Evolutionary conservation across 2,113 vertebrate species (phyloP).

Genomic region (Micronycteris hirsuta): DNA sequence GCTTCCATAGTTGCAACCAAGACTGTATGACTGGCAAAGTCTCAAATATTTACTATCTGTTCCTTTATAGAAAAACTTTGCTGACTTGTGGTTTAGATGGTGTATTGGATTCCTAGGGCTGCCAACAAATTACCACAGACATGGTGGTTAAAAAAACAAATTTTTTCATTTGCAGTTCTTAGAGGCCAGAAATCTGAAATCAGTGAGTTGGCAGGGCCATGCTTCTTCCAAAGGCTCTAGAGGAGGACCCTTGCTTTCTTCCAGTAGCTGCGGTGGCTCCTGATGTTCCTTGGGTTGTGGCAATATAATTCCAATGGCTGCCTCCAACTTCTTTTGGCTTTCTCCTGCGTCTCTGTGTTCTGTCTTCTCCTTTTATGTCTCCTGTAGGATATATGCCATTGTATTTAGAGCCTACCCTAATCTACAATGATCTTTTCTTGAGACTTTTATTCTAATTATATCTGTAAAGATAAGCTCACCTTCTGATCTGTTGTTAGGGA

Average conservation of each 20-base stretch:
- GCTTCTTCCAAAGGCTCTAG: background rate
- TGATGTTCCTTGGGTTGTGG: background rate
- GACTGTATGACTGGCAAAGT: background rate
- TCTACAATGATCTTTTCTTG: background rate
- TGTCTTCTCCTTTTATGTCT: background rate
- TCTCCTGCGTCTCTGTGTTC: background rate
- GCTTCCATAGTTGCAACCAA: background rate
- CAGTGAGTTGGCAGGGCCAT: background rate
- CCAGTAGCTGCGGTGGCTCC: background rate
- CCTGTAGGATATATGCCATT: background rate
- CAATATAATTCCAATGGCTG: background rate
- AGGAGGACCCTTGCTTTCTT: background rate
- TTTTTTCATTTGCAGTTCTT: background rate
- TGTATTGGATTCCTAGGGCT: background rate
- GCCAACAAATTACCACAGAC: background rate
- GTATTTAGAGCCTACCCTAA: background rate
- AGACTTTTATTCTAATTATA: background rate
- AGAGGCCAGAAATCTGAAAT: background rate
- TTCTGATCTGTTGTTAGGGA: background rate
- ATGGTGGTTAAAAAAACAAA: conserved; percentile 14
- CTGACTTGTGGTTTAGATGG: background rate
- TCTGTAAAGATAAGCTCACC: background rate
- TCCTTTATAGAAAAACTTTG: background rate
- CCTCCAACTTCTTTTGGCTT: background rate
- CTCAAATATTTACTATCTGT: background rate